Evolutionary conservation across 2,888 invertebrate species (phyloP).

Genomic region (Metellina segmentata): DNA sequence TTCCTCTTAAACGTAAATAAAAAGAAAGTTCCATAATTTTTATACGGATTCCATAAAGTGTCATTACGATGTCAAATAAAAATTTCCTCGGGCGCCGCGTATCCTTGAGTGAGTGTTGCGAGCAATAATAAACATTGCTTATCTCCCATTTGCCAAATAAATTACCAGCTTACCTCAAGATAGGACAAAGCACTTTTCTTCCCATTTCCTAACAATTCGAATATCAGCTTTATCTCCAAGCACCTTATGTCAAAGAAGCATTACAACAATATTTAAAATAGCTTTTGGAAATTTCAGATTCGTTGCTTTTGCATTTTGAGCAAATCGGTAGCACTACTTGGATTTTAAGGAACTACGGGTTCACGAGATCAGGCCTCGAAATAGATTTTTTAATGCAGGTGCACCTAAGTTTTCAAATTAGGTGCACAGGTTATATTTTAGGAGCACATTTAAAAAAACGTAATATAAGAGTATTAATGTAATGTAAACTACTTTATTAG

Average conservation of each 20-base stretch:
- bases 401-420: too few relatives aligned
- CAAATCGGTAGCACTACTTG: too few relatives aligned
- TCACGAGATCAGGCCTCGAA: too few relatives aligned
- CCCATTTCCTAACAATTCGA: background rate
- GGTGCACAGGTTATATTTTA: too few relatives aligned
- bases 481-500: too few relatives aligned
- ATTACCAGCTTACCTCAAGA: slow-evolving; percentile 13
- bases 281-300: background rate
- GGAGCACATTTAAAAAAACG: too few relatives aligned
- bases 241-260: background rate
- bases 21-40: slow-evolving; percentile 23
- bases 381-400: too few relatives aligned
- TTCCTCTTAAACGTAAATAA: background rate
- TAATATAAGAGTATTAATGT: too few relatives aligned
- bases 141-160: slow-evolving; percentile 19
- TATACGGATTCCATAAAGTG: slow-evolving; percentile 40
- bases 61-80: slow-evolving; percentile 30
- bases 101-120: slow-evolving; percentile 28
- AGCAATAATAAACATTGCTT: slow-evolving; percentile 30
- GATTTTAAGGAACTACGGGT: too few relatives aligned
- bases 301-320: background rate
- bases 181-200: slow-evolving; percentile 5
- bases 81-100: slow-evolving; percentile 20
- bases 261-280: background rate
- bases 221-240: background rate